These are phyloP conservation scores for Empidonax alnorum DNA, from an alignment of 2,113 vertebrate genomes.

Conservation along the genomic window DNA sequence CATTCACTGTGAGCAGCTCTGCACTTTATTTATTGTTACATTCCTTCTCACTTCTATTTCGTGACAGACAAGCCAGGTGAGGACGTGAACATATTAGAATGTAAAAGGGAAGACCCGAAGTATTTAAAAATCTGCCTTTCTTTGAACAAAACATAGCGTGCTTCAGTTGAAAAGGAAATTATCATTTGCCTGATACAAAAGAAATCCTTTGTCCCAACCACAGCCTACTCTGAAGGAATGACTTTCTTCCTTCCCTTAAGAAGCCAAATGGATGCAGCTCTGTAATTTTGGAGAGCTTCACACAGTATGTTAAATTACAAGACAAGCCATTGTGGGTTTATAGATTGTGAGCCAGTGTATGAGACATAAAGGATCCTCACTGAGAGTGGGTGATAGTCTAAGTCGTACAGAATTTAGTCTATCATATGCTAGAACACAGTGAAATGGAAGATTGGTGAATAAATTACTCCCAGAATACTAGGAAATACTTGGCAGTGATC, in stretches of 20 bases:
- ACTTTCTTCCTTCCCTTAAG: neutral
- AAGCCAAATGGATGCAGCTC: neutral
- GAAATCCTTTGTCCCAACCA: slow-evolving; percentile 11
- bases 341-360: neutral
- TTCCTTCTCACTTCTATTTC: neutral
- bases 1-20: neutral
- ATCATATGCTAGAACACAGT: neutral
- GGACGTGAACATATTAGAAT: neutral
- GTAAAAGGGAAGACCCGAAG: neutral
- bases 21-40: neutral
- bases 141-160: neutral
- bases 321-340: neutral
- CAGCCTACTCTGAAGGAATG: slow-evolving; percentile 2
- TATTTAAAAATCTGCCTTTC: neutral
- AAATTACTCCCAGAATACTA: neutral
- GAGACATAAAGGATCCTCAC: neutral
- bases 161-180: slow-evolving; percentile 20
- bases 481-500: neutral
- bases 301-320: neutral
- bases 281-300: neutral
- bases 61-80: neutral
- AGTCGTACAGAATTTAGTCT: neutral
- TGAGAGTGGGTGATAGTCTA: neutral
- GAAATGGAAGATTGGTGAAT: neutral
- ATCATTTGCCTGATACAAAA: neutral